Evolutionary conservation across 2,797 vertebrate species (phyloP).

Genomic region (Pteronotus mesoamericanus): DNA sequence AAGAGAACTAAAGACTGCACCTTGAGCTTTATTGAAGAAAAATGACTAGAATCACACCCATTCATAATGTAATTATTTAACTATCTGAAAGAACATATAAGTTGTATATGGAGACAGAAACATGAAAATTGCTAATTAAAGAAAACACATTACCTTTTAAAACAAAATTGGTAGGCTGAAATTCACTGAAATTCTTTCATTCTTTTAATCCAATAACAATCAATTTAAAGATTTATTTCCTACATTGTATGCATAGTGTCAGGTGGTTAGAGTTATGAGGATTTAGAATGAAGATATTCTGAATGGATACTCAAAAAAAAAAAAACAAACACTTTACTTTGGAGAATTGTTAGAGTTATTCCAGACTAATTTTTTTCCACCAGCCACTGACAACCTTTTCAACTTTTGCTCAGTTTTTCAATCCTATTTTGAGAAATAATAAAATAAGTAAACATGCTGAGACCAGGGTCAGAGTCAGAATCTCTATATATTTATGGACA

Average conservation of each 20-base stretch:
- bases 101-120: not conserved
- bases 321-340: not conserved
- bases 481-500: not conserved
- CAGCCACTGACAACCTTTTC: not conserved
- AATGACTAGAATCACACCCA: not conserved
- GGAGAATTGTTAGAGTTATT: not conserved
- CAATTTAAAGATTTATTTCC: not conserved
- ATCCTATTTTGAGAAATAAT: slow-evolving; percentile 25
- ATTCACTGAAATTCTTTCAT: not conserved
- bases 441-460: not conserved
- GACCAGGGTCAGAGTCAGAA: not conserved
- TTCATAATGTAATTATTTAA: not conserved
- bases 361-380: not conserved
- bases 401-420: not conserved
- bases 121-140: not conserved
- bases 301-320: not conserved
- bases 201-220: not conserved
- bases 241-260: too few species aligned
- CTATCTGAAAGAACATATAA: not conserved
- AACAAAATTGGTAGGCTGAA: not conserved
- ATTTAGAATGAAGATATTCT: not conserved
- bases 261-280: not conserved
- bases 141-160: not conserved
- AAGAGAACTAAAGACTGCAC: not conserved
- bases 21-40: not conserved